phyloP scores from a whole-genome alignment of 2,113 vertebrate species.

The Dasypus novemcinctus region DNA sequence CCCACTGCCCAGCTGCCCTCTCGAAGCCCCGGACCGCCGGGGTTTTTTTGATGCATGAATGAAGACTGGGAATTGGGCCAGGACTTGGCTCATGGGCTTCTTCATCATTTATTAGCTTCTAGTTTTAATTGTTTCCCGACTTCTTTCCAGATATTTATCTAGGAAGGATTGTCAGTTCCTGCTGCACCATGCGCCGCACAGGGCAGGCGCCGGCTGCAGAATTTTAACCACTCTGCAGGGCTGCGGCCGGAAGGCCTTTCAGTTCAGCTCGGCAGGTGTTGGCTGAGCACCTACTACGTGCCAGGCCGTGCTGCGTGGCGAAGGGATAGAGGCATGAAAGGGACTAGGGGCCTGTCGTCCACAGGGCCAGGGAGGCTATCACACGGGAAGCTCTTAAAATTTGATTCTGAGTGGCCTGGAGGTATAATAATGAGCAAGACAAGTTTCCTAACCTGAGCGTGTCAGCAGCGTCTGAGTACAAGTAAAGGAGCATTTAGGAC shows the following conservation, averaged over 20 bases:
- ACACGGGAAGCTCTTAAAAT: accelerated
- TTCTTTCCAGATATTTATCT: slow-evolving; percentile 85
- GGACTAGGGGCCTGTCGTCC: neutral
- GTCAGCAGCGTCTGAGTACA: no score
- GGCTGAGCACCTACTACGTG: neutral
- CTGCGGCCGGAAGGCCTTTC: neutral
- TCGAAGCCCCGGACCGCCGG: slow-evolving; percentile 81
- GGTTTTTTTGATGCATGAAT: slow-evolving; percentile 86
- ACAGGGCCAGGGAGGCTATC: accelerated
- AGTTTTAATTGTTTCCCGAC: slow-evolving; percentile 89
- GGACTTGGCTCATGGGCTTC: slow-evolving; percentile 81
- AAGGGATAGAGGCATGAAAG: neutral
- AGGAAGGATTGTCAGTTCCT: slow-evolving; percentile 76
- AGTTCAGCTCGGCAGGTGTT: neutral
- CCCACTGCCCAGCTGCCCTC: slow-evolving; percentile 87
- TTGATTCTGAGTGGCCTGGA: accelerated
- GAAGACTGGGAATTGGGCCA: slow-evolving; percentile 85
- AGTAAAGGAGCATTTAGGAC: neutral
- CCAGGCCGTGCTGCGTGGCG: neutral
- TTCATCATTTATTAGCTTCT: slow-evolving; percentile 89
- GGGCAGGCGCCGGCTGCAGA: slow-evolving; percentile 68
- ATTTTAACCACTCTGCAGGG: neutral
- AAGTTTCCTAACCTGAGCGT: neutral
- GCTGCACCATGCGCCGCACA: slow-evolving; percentile 43
- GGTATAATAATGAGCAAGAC: neutral